These are phyloP conservation scores for Coccyzus lansbergi DNA, from an alignment of 2,797 vertebrate species.

Conservation along the genomic window DNA sequence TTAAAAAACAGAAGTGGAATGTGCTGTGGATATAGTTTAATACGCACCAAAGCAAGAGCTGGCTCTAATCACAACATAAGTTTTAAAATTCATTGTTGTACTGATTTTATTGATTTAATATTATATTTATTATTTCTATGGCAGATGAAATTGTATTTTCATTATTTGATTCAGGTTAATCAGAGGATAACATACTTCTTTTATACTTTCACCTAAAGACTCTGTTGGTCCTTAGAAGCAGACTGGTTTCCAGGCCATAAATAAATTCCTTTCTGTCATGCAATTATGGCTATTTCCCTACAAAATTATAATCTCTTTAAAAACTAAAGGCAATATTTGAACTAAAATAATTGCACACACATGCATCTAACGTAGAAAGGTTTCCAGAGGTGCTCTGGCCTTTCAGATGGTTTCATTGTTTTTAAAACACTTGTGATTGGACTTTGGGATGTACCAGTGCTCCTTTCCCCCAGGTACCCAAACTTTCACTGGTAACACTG, in stretches of 20 bases:
- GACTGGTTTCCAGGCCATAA: neutral
- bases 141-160: slow-evolving; percentile 33
- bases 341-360: neutral
- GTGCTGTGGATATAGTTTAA: slow-evolving; percentile 43
- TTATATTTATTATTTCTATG: slow-evolving; percentile 34
- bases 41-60: slow-evolving; percentile 46
- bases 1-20: slow-evolving; percentile 48
- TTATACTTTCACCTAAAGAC: neutral
- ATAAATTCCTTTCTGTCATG: neutral
- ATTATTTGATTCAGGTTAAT: slow-evolving; percentile 43
- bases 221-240: neutral
- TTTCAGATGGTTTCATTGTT: neutral
- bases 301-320: neutral
- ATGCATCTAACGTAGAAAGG: neutral
- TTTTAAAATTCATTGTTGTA: slow-evolving; percentile 48
- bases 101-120: slow-evolving; percentile 58
- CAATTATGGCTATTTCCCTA: neutral
- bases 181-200: slow-evolving; percentile 19
- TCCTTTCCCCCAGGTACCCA: neutral
- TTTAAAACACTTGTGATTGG: neutral
- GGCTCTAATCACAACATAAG: slow-evolving; percentile 36
- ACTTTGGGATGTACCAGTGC: neutral
- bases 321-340: neutral
- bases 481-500: neutral
- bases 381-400: neutral